Base-by-base conservation (phyloP, 2,888 invertebrate genomes). In the Hyppa rectilinea region DNA sequence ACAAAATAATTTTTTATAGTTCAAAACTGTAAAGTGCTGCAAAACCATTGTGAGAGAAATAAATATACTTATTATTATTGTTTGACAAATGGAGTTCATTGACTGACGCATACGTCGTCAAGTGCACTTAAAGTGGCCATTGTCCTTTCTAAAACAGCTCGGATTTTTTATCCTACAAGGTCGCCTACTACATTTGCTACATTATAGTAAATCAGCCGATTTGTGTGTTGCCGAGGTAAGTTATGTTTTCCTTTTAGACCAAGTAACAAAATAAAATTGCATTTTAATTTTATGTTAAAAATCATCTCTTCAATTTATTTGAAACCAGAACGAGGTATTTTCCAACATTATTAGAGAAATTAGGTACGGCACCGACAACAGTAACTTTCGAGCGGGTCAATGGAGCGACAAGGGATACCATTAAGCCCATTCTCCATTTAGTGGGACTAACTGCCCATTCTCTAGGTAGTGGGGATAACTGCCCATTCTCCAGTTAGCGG, bases 71-170 rank as follows among this genome's bases (percentile, higher is more conserved):
- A n/a, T n/a, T n/a, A n/a, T n/a, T n/a, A 36, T 20, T 14, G 4
- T 53, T 14, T 23, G 63, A 52, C 38, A 60, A 59, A 59, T 65
- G 3, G 52, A 82, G 76, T 71, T 76, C 76, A 71, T 58, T 82
- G 76, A 76, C 68, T 68, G 69, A 52, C 58, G 52, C n/a, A 17
- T 59, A 49, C 38, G 59, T 55, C 61, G 62, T 38, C 55, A 52
- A 66, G 26, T 31, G 26, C 26, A 56, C 26, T 65, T 10, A 40
- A 67, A 80, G 53, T 50, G 53, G 31, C 29, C 34, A 71, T 73
- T 78, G 80, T 71, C 69, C 80, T 71, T 80, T 81, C 80, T 75
- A 75, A 82, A 81, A 40, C 56, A 17, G 6, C 49, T 70, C 31
- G 10, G 26, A 59, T 65, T 69, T 43, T 68, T 61, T 68, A 59